phyloP scores from a whole-genome alignment of 2,888 invertebrate species.

The Tetrapedia diversipes region DNA sequence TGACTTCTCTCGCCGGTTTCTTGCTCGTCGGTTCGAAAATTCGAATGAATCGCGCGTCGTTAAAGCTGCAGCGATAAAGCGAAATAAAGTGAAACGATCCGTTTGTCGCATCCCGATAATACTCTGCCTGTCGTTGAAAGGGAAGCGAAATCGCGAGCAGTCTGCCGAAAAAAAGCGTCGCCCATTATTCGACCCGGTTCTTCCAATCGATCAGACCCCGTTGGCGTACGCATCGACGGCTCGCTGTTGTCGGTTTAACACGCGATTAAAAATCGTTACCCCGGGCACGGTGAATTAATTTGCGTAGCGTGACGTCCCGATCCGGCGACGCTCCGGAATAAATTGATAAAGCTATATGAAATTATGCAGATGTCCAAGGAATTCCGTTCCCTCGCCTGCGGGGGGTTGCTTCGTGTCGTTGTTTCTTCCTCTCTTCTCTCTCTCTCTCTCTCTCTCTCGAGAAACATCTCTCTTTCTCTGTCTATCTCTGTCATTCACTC shows the following conservation, averaged over 20 bases:
- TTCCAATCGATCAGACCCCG: conserved; percentile 45
- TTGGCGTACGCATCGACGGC: conserved; percentile 20
- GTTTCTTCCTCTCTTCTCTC: too few species aligned
- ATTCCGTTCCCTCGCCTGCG: background rate
- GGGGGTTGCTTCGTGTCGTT: background rate
- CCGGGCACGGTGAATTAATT: conserved; percentile 48
- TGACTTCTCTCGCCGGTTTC: background rate
- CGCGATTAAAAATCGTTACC: conserved; percentile 62
- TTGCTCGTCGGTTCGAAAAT: background rate
- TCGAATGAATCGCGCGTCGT: background rate
- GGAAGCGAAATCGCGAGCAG: conserved; percentile 22
- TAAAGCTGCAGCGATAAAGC: background rate
- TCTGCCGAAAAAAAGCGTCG: conserved; percentile 20
- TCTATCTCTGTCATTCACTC: background rate
- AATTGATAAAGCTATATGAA: conserved; percentile 67
- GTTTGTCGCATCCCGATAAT: background rate
- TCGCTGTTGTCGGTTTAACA: conserved; percentile 47
- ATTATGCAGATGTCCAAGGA: conserved; percentile 64
- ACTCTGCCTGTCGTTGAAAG: background rate
- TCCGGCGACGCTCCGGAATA: conserved; percentile 52
- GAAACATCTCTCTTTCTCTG: background rate
- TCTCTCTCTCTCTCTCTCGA: background rate
- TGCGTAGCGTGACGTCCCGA: conserved; percentile 50
- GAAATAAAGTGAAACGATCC: background rate
- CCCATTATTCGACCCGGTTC: conserved; percentile 27